phyloP scores from a whole-genome alignment of 2,113 vertebrate species.

The Bos indicus region DNA sequence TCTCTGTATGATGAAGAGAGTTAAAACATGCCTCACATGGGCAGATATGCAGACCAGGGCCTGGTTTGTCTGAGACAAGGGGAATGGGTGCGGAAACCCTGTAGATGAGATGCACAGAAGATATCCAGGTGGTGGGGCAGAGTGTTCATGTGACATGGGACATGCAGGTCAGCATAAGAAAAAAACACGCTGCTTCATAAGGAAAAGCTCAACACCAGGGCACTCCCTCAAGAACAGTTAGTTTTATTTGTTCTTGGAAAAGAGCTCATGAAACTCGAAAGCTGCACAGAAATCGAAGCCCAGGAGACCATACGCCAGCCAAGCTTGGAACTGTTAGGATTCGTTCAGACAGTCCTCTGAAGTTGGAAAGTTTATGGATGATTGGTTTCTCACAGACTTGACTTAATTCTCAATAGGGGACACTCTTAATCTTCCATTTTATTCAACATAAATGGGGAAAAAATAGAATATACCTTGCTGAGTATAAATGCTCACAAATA shows the following conservation, averaged over 20 bases:
- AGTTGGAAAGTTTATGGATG: constrained; percentile 22
- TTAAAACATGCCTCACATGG: not conserved
- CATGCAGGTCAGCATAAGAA: not conserved
- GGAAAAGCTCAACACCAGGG: not conserved
- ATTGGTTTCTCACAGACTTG: constrained; percentile 13
- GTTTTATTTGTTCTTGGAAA: constrained; percentile 21
- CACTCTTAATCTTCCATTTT: constrained; percentile 56
- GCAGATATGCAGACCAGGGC: fast-evolving
- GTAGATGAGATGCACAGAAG: fast-evolving
- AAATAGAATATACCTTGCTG: constrained; percentile 3
- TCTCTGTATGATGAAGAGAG: not conserved
- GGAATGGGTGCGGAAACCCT: not conserved
- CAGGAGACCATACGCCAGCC: not conserved
- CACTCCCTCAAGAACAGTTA: not conserved
- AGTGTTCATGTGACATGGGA: fast-evolving
- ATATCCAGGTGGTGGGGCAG: not conserved
- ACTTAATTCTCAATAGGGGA: constrained; percentile 55
- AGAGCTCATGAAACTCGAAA: constrained; percentile 7
- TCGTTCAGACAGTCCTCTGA: not conserved
- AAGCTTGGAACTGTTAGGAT: not conserved
- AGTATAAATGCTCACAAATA: not conserved
- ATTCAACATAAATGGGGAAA: constrained; percentile 44
- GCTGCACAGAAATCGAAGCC: not conserved
- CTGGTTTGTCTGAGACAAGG: not conserved
- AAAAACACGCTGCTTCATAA: not conserved